These are phyloP conservation scores for Xestia c-nigrum DNA, from an alignment of 2,888 invertebrate species.

Conservation along the genomic window DNA sequence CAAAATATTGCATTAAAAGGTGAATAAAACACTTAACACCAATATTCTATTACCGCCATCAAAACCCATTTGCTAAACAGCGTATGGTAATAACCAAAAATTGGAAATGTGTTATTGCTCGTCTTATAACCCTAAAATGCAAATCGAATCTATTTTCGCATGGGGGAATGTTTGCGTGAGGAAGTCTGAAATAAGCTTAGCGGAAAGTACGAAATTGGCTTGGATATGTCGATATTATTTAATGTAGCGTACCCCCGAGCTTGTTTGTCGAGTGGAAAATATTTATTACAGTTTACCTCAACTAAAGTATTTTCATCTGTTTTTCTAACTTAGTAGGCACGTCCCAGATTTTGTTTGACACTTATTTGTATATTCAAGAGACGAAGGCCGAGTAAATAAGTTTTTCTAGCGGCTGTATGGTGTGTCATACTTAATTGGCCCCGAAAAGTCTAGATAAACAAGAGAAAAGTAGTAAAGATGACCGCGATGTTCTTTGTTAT, in stretches of 20 bases:
- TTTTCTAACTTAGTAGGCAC: slow-evolving; percentile 62
- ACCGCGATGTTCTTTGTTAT: not conserved
- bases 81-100: slow-evolving; percentile 59
- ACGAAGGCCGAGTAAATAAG: slow-evolving; percentile 11
- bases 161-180: slow-evolving; percentile 84
- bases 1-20: not conserved
- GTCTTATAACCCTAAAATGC: slow-evolving; percentile 83
- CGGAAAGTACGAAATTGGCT: slow-evolving; percentile 87
- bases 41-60: slow-evolving; percentile 38
- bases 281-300: slow-evolving; percentile 83
- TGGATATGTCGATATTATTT: slow-evolving; percentile 88
- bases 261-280: slow-evolving; percentile 86
- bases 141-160: slow-evolving; percentile 85
- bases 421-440: slow-evolving; percentile 20
- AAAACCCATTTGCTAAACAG: slow-evolving; percentile 60
- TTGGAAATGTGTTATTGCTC: slow-evolving; percentile 77
- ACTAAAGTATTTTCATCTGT: slow-evolving; percentile 75
- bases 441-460: slow-evolving; percentile 6
- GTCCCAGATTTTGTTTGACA: slow-evolving; percentile 50
- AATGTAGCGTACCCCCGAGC: slow-evolving; percentile 84
- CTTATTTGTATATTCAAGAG: slow-evolving; percentile 44
- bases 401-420: slow-evolving; percentile 6
- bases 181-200: slow-evolving; percentile 86
- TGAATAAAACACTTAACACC: slow-evolving; percentile 19
- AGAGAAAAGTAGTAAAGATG: not conserved